Evolutionary conservation across 2,113 vertebrate species (phyloP).

Genomic region (Amia ocellicauda): DNA sequence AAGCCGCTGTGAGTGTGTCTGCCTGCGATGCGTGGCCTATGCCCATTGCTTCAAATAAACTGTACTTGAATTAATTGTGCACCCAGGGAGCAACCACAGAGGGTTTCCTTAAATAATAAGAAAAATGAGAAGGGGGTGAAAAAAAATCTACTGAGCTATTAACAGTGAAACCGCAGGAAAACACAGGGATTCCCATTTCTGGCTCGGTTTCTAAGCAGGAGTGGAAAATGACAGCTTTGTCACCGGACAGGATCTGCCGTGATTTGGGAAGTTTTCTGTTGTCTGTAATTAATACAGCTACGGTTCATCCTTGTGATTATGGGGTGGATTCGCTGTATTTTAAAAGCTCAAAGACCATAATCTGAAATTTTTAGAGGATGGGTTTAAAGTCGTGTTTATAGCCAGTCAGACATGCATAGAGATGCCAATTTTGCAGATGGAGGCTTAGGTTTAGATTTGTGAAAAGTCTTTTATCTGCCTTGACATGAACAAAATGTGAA

Average conservation of each 20-base stretch:
- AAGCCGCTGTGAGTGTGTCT: constrained; percentile 24
- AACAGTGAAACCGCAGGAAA: neutral
- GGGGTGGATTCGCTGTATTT: too few species aligned
- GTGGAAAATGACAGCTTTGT: too few species aligned
- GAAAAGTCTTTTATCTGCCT: too few species aligned
- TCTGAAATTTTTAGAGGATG: neutral
- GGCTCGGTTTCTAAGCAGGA: too few species aligned
- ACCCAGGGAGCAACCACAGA: neutral
- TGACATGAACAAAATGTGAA: too few species aligned
- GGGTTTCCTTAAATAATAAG: neutral
- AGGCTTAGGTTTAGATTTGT: too few species aligned
- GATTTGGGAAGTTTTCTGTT: too few species aligned
- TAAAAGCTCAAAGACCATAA: neutral
- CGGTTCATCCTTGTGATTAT: too few species aligned
- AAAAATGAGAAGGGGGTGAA: neutral
- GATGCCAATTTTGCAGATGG: too few species aligned
- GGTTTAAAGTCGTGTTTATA: neutral
- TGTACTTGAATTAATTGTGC: neutral
- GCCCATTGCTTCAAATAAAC: neutral
- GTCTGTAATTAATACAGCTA: too few species aligned
- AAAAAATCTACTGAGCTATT: neutral
- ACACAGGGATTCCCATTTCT: too few species aligned
- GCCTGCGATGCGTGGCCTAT: constrained; percentile 2
- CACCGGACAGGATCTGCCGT: neutral
- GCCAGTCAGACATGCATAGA: too few species aligned